Base-by-base conservation (phyloP, 2,113 vertebrate species). In the Gila orcuttii region DNA sequence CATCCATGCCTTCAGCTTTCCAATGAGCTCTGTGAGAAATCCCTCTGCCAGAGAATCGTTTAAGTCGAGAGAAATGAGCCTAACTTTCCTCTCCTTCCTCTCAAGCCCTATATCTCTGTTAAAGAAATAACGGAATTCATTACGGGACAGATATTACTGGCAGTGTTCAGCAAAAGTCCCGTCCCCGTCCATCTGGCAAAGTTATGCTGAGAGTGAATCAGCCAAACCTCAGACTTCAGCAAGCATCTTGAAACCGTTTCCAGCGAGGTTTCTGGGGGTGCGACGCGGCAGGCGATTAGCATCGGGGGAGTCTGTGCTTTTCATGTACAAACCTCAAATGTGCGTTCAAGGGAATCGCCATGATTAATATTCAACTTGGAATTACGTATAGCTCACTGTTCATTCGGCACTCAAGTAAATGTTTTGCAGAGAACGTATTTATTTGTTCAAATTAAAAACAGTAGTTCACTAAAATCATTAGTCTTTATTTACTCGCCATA, bases 151-250 rank as follows among this genome's bases (percentile, higher is more conserved):
- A 89, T 86, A 83, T 85, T 82, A 69, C 47, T 55, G 28, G 28
- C 28, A 28, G 28, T 28, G 28, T 28, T 28, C 28, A 28, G 74
- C 66, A 76, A 80, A 80, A 55, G 33, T 42, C 33, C 33, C 33
- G 33, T 36, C 68, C 25, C 59, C 39, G 6, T 83, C 69, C 82
- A 85, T 89, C 88, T 88, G 89, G 84, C 86, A 28, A 85, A 86
- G 73, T n/a, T n/a, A n/a, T n/a, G 80, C 17, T 55, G 85, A 64
- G 17, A 19, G 39, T 66, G 62, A 88, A 25, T 85, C 75, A 71
- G 79, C 62, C 79, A 79, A 86, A 69, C 59, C 82, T 62, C 73
- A 82, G 83, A 80, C 84, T 47, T 88, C 39, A 66, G 81, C 47
- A 62, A 45, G 85, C 71, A 87, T 83, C 55, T 68, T 69, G 2